phyloP scores from a whole-genome alignment of 2,797 vertebrate genomes.

The Siniperca scherzeri region DNA sequence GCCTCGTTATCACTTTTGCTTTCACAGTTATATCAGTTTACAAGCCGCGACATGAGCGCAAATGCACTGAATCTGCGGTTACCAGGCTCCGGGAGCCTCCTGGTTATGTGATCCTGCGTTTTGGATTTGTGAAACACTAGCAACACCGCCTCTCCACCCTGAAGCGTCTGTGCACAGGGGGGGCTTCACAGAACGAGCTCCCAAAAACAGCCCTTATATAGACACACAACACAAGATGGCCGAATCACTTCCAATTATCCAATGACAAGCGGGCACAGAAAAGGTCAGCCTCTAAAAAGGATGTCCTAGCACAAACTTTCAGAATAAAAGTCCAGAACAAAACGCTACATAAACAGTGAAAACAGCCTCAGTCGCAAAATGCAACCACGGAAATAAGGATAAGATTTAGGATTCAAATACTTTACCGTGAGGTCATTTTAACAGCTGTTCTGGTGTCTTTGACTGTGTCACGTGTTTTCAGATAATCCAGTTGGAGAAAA shows the following conservation, averaged over 20 bases:
- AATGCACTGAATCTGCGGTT: conserved; percentile 35
- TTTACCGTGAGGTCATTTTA: too few relatives aligned
- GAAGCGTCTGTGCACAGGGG: not conserved
- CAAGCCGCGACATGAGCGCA: conserved; percentile 35
- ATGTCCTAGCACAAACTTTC: not conserved
- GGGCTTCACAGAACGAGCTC: not conserved
- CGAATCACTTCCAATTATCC: not conserved
- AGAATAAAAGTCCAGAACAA: conserved; percentile 6
- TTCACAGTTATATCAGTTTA: conserved; percentile 45
- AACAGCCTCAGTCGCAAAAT: too few relatives aligned
- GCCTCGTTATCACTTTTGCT: conserved; percentile 61
- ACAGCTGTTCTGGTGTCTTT: too few relatives aligned
- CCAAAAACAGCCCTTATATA: not conserved
- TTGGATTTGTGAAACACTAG: not conserved
- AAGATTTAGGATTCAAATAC: too few relatives aligned
- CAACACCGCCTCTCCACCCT: not conserved
- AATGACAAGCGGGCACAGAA: not conserved
- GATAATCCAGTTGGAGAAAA: too few relatives aligned
- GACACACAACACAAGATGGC: not conserved
- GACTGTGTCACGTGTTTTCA: too few relatives aligned
- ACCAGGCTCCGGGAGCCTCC: conserved; percentile 21
- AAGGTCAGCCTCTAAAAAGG: not conserved
- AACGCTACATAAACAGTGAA: too few relatives aligned
- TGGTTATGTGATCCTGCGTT: not conserved
- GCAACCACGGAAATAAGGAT: too few relatives aligned